Evolutionary conservation across 92 coral and sea anemone genomes (phyloP).

Genomic region (Porites rus): DNA sequence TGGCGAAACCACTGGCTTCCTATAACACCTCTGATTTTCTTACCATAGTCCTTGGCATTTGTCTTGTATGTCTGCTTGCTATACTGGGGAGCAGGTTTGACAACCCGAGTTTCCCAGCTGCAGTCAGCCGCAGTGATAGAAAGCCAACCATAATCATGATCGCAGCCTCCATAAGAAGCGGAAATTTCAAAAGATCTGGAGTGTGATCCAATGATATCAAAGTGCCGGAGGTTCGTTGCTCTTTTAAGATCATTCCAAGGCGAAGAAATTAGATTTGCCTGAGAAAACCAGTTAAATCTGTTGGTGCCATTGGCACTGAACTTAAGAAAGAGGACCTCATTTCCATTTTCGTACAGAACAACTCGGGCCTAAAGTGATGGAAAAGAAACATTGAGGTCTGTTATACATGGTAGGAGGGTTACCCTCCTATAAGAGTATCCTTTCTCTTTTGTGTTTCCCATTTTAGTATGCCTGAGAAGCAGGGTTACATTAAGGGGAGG

Average conservation of each 20-base stretch:
- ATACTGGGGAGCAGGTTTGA: not conserved
- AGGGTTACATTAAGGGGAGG: too few species aligned
- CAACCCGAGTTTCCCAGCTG: slow-evolving; percentile 7
- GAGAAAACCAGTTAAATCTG: slow-evolving; percentile 39
- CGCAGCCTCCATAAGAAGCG: slow-evolving; percentile 2
- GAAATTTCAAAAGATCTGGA: slow-evolving; percentile 21
- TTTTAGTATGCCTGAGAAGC: too few species aligned
- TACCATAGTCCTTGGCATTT: too few species aligned
- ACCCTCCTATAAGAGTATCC: too few species aligned
- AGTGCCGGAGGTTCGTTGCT: not conserved
- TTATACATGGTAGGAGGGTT: too few species aligned
- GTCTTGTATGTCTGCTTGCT: not conserved
- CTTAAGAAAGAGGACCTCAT: slow-evolving; percentile 8
- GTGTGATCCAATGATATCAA: slow-evolving; percentile 9
- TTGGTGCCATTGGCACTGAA: slow-evolving; percentile 17
- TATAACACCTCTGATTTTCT: too few species aligned
- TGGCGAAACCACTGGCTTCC: too few species aligned
- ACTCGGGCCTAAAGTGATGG: slow-evolving; percentile 25
- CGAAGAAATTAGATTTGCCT: slow-evolving; percentile 1
- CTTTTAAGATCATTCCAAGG: slow-evolving; percentile 45
- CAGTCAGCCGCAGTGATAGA: not conserved
- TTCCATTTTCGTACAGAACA: slow-evolving; percentile 11
- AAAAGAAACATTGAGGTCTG: too few species aligned
- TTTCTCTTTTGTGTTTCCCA: too few species aligned
- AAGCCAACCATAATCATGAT: slow-evolving; percentile 14